These are phyloP conservation scores for Eurosta solidaginis DNA, from an alignment of 1,140 invertebrate genomes.

Conservation along the genomic window DNA sequence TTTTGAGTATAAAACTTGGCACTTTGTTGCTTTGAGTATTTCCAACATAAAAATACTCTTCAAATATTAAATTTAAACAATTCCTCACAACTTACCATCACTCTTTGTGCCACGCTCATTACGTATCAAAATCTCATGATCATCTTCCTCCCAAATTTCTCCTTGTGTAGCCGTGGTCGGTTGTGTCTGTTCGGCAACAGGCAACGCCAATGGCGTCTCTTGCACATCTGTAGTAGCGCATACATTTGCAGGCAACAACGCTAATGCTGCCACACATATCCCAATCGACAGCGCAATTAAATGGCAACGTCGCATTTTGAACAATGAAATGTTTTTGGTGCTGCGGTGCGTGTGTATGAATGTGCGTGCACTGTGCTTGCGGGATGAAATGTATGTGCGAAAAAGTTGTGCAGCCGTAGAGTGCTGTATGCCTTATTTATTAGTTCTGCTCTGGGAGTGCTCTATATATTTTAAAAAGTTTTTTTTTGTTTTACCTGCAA, in stretches of 20 bases:
- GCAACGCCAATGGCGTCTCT: conserved; percentile 55
- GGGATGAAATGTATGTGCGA: neutral
- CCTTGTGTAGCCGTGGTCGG: conserved; percentile 53
- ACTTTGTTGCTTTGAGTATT: too few species aligned
- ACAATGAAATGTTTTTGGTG: conserved; percentile 11
- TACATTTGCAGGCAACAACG: conserved; percentile 44
- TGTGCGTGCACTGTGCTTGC: neutral
- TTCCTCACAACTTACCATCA: conserved; percentile 45
- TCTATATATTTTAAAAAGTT: neutral
- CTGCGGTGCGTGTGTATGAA: neutral
- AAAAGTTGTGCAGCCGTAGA: neutral
- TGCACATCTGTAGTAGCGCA: conserved; percentile 53
- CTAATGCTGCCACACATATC: conserved; percentile 33
- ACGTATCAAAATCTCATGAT: conserved; percentile 76
- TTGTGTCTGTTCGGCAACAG: conserved; percentile 53
- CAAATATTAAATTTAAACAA: neutral
- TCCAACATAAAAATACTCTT: too few species aligned
- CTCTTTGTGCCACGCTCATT: conserved; percentile 74
- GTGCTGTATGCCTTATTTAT: neutral
- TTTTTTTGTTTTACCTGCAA: neutral
- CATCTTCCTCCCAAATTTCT: conserved; percentile 73
- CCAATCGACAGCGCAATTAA: conserved; percentile 29
- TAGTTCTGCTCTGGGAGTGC: neutral
- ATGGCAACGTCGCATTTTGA: conserved; percentile 13
- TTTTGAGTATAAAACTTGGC: too few species aligned